A percentile compares a stretch with the other conserved stretches of the same genome.
phyloP scores from a whole-genome alignment of 2,113 vertebrate species.

The Opisthocomus hoazin region DNA sequence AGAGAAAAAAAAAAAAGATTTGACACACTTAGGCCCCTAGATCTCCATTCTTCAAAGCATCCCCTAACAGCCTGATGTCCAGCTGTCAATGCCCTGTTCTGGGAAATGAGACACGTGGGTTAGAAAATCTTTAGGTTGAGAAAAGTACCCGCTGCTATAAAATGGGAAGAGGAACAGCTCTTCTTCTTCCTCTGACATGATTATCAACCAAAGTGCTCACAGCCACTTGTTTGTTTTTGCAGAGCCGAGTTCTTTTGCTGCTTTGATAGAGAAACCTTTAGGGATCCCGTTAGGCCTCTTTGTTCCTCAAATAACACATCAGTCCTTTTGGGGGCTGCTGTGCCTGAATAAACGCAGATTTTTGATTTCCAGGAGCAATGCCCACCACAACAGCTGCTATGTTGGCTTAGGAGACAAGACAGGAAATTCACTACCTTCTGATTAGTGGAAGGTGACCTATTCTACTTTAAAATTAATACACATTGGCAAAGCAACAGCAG shows the following conservation, averaged over 20 bases:
- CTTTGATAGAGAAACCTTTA: neutral
- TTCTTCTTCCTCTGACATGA: neutral
- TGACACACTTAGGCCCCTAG: neutral
- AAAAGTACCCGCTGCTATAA: neutral
- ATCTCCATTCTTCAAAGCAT: neutral
- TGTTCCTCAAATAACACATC: neutral
- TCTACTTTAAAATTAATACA: neutral
- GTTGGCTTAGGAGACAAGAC: neutral
- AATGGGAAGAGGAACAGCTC: neutral
- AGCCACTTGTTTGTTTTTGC: neutral
- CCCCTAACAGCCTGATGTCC: neutral
- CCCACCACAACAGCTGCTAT: neutral
- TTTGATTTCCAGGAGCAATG: neutral
- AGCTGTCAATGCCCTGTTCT: neutral
- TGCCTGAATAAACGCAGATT: neutral
- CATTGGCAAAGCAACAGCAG: neutral
- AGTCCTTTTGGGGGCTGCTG: neutral
- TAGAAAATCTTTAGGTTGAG: neutral
- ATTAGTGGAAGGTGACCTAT: neutral
- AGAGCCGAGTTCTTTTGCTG: neutral
- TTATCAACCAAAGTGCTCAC: neutral
- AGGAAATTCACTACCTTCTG: neutral
- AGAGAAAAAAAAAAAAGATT: neutral
- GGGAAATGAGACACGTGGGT: neutral
- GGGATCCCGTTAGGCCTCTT: neutral